Conservation (phyloP, 2,888 invertebrate species). For the Caenorhabditis auriculariae region DNA sequence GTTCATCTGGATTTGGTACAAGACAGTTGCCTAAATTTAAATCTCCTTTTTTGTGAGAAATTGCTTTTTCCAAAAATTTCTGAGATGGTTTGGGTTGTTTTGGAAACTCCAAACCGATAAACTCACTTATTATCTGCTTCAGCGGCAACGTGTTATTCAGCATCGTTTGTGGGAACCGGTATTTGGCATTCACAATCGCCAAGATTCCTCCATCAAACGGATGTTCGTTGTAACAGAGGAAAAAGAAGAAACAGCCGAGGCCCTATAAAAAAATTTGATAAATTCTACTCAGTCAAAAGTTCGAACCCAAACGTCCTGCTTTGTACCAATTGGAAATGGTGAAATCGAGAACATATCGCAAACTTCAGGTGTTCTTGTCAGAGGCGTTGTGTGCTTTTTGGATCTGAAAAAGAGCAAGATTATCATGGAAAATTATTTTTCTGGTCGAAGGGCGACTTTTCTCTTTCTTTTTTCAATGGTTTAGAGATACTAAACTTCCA, state of each 20-base stretch:
- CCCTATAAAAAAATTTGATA: conserved; percentile 1
- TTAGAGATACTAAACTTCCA: too few species aligned
- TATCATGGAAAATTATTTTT: too few species aligned
- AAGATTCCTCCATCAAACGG: conserved; percentile 24
- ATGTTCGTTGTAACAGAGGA: conserved; percentile 24
- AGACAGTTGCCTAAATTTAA: conserved; percentile 18
- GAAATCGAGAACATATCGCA: conserved; percentile 28
- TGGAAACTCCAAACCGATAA: conserved; percentile 15
- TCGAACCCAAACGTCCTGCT: conserved; percentile 24
- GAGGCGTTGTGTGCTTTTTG: conserved; percentile 28
- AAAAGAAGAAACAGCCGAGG: conserved; percentile 27
- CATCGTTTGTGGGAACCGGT: conserved; percentile 22
- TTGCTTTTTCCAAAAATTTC: neutral
- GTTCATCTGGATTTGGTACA: conserved; percentile 18
- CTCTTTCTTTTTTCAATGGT: too few species aligned
- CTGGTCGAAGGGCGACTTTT: too few species aligned
- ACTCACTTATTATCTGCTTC: too few species aligned
- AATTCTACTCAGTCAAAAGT: neutral
- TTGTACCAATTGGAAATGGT: conserved; percentile 22
- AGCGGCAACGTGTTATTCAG: conserved; percentile 17
- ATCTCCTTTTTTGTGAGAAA: neutral
- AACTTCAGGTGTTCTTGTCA: conserved; percentile 26
- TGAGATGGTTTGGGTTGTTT: neutral
- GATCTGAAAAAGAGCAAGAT: conserved; percentile 9
- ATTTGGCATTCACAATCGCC: conserved; percentile 30